Evolutionary conservation across 2,888 invertebrate genomes (phyloP).

Genomic region (Drosophila acutilabella): DNA sequence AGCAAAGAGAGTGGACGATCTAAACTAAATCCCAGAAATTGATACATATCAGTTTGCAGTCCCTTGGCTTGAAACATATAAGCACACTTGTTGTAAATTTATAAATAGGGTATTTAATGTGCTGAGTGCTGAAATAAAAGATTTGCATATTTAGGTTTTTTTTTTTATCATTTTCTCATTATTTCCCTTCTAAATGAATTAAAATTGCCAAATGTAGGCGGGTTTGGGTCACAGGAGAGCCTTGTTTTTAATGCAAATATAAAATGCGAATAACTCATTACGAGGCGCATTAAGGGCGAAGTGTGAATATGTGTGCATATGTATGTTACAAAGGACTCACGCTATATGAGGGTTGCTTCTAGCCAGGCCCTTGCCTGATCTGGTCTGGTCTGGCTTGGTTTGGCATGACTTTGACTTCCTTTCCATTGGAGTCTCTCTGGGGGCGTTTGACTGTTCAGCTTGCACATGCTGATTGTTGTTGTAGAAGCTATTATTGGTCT

Average conservation of each 20-base stretch:
- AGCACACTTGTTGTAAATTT: no score
- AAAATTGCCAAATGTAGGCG: slow-evolving; percentile 73
- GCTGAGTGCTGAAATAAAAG: not conserved
- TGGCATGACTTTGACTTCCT: slow-evolving; percentile 74
- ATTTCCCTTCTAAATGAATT: slow-evolving; percentile 77
- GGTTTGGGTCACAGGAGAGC: slow-evolving; percentile 43
- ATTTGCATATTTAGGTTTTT: not conserved
- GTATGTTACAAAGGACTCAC: slow-evolving; percentile 56
- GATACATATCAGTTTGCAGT: no score
- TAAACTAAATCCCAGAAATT: no score
- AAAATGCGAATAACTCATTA: slow-evolving; percentile 82
- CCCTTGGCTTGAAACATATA: not conserved
- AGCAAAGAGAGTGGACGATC: no score
- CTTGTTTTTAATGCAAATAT: slow-evolving; percentile 73
- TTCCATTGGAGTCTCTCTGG: slow-evolving; percentile 47
- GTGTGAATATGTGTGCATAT: slow-evolving; percentile 30
- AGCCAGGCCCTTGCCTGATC: slow-evolving; percentile 27
- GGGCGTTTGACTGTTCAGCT: slow-evolving; percentile 64
- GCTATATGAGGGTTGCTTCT: slow-evolving; percentile 71
- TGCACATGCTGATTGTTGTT: slow-evolving; percentile 46
- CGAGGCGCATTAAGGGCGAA: slow-evolving; percentile 77
- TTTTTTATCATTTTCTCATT: slow-evolving; percentile 54
- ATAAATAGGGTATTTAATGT: slow-evolving; percentile 12
- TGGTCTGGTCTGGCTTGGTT: slow-evolving; percentile 24
- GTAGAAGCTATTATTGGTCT: slow-evolving; percentile 4